A percentile compares a stretch with the other conserved stretches of the same genome.
These are phyloP conservation scores for human (Homo sapiens) DNA, from an alignment of 2,113 vertebrate species.

Conservation along the genomic window GRCh38 chr13:20102501-20103000, in stretches of 20 bases:
- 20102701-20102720: background rate
- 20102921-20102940: conserved; percentile 69
- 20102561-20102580: no score
- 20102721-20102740: background rate
- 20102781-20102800: background rate
- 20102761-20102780: background rate
- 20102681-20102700: background rate
- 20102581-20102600: background rate
- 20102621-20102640: background rate
- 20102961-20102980: conserved; percentile 73
- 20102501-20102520: background rate
- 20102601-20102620: background rate
- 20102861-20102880: conserved; percentile 37
- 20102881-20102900: conserved; percentile 30
- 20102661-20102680: background rate
- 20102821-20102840: background rate
- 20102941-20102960: conserved; percentile 71
- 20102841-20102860: conserved; percentile 25
- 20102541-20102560: background rate
- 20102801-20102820: background rate
- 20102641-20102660: background rate
- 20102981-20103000: background rate
- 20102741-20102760: background rate
- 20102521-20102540: background rate
- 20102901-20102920: conserved; percentile 10